Evolutionary conservation across 23 tunicate species (phyloP).

Genomic region (Trididemnum miniatum): DNA sequence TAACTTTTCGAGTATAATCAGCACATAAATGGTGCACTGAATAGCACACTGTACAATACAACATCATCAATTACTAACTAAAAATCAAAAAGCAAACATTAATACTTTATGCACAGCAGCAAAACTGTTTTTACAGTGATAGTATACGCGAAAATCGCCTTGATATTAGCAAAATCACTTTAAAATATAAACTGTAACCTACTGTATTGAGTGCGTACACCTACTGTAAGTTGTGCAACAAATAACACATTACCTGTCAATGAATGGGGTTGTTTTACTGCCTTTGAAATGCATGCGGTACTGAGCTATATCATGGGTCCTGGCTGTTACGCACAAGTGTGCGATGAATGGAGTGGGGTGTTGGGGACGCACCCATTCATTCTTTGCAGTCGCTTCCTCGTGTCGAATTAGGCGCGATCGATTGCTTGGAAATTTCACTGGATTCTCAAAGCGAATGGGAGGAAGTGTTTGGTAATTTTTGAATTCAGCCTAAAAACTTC

Average conservation of each 20-base stretch:
- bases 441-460: conserved; percentile 87
- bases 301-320: conserved; percentile 88
- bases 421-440: conserved; percentile 80
- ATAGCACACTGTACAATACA: too few relatives aligned
- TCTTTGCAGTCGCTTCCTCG: conserved; percentile 28
- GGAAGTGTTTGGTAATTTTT: conserved; percentile 77
- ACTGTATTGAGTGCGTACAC: too few relatives aligned
- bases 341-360: conserved; percentile 68
- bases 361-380: conserved; percentile 78
- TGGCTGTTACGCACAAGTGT: conserved; percentile 82
- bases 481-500: conserved; percentile 57
- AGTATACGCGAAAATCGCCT: too few relatives aligned
- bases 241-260: conserved; percentile 92
- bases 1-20: too few relatives aligned
- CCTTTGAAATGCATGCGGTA: conserved; percentile 62
- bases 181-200: too few relatives aligned
- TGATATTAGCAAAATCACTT: too few relatives aligned
- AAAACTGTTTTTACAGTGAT: too few relatives aligned
- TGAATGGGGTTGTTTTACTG: conserved; percentile 43
- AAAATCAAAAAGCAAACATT: too few relatives aligned
- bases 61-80: too few relatives aligned
- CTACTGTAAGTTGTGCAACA: too few relatives aligned
- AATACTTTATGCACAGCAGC: too few relatives aligned
- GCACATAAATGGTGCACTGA: too few relatives aligned
- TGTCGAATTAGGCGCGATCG: conserved; percentile 63